Evolutionary conservation across 2,113 vertebrate genomes (phyloP), one percentile per base, ranked within the genome.

Genomic region (Oxyruncus cristatus): DNA sequence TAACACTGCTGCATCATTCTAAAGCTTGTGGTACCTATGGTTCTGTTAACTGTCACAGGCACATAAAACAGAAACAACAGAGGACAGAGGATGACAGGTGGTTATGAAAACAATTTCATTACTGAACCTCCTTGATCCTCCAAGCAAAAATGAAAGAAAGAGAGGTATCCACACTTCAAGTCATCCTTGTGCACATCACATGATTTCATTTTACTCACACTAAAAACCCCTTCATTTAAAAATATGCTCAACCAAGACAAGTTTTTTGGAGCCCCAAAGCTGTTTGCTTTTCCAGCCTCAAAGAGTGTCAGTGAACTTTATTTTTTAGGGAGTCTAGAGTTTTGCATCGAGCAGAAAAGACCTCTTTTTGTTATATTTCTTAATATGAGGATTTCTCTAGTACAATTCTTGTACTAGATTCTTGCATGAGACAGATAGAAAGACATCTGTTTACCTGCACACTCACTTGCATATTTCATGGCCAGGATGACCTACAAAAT

Each of bases 211-310:
- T 75, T 63, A 79, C 14, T 52, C 12, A 5, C 20, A 66, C 11
- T 46, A 58, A n/a, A 87, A 77, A 76, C 12, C 2, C 3, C 9
- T 76, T 42, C 0, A 16, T 62, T 58, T 24, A 58, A 92, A 96
- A 89, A 55, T 74, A 63, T 9, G 8, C 5, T 37, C 20, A 92
- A 53, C 2, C 4, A 27, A 37, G 2, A 30, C 0, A 0, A 28
- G 50, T 32, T 67, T 80, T 52, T 73, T 86, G 3, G 11, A 82
- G 10, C 2, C 71, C 11, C 6, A 71, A 75, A 78, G 20, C 7
- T 71, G 6, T 58, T 91, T 91, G 21, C 14, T 73, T 80, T 76
- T 76, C 32, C 11, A 41, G 0, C 4, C 6, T 78, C 19, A 55
- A 55, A 59, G 5, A 61, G 4, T 19, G 61, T 32, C 46, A 49